phyloP scores from a whole-genome alignment of 2,888 invertebrate genomes.

The Globia sparganii region DNA sequence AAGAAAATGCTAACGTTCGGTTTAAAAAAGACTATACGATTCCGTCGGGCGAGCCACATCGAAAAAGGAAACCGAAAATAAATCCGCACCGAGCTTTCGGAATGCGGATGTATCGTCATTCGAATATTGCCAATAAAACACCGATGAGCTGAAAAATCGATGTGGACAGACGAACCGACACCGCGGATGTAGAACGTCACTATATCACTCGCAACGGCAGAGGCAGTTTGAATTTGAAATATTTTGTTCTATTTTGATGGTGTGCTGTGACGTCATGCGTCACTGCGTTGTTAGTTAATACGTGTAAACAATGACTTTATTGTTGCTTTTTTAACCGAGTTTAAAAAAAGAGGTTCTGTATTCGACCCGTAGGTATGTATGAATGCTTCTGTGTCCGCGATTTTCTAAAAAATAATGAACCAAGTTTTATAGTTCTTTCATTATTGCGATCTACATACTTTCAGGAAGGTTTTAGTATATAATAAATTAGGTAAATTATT shows the following conservation, averaged over 20 bases:
- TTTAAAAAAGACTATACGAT: conserved; percentile 57
- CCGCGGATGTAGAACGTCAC: conserved; percentile 58
- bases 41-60: conserved; percentile 40
- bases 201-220: conserved; percentile 59
- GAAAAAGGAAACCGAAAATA: conserved; percentile 69
- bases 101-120: conserved; percentile 81
- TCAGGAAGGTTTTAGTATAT: no score
- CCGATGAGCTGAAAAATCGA: conserved; percentile 90
- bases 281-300: conserved; percentile 25
- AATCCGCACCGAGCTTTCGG: conserved; percentile 69
- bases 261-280: conserved; percentile 37
- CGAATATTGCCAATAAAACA: conserved; percentile 89
- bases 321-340: conserved; percentile 5
- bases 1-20: conserved; percentile 38
- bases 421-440: no score
- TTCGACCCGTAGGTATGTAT: no score
- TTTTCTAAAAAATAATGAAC: no score
- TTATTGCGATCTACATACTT: no score
- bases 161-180: conserved; percentile 87
- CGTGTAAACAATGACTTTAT: neutral
- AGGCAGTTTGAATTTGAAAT: conserved; percentile 60
- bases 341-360: no score
- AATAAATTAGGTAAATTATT: no score
- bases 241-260: conserved; percentile 56
- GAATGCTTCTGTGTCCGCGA: no score